Evolutionary conservation across 2,888 invertebrate species (phyloP).

Genomic region (Agrochola lota): DNA sequence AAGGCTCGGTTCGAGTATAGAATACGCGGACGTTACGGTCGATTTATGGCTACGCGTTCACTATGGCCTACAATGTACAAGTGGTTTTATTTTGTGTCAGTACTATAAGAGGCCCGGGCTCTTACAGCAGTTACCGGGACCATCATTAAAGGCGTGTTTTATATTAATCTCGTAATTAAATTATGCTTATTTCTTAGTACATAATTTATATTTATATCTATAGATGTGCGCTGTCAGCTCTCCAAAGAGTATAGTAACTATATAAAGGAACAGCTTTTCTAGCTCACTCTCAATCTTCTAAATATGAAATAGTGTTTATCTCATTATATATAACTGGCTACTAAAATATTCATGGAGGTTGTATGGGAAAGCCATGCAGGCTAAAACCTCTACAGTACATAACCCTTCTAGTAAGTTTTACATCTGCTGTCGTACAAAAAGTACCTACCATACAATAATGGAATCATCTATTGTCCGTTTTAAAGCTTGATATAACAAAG

Average conservation of each 20-base stretch:
- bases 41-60: constrained; percentile 40
- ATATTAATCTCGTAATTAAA: background rate
- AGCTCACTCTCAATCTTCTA: background rate
- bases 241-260: too few relatives aligned
- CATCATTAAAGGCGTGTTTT: background rate
- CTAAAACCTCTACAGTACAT: background rate
- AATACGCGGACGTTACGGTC: constrained; percentile 39
- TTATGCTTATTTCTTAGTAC: background rate
- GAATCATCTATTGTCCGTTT: background rate
- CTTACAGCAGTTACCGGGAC: background rate
- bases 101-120: background rate
- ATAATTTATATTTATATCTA: background rate
- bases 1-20: constrained; percentile 49
- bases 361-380: background rate
- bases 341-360: too few relatives aligned
- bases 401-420: background rate
- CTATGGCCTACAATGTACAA: constrained; percentile 17
- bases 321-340: too few relatives aligned
- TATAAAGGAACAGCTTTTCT: too few relatives aligned
- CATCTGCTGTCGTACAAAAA: background rate
- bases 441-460: background rate
- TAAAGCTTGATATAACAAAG: background rate
- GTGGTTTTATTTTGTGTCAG: constrained; percentile 24
- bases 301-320: background rate
- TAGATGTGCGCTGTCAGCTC: too few relatives aligned